Percentiles rank a stretch among this genome's conserved stretches.
Conservation (phyloP, 1,140 invertebrate species). For the Drosophila ohnishii region DNA sequence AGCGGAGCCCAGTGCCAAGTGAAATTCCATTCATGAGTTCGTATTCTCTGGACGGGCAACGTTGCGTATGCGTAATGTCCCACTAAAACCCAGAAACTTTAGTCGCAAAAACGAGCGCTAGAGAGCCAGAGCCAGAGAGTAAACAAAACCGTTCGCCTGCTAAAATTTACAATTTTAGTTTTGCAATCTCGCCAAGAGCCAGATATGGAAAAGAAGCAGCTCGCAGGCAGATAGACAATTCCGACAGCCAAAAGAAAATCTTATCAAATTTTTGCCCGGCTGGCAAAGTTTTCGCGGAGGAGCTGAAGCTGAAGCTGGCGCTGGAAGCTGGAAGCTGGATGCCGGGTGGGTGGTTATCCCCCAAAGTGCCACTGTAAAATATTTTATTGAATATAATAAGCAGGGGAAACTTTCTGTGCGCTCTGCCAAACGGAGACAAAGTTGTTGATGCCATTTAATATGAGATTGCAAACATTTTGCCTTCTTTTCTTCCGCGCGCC, state of each 20-base stretch:
- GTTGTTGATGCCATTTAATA: slow-evolving; percentile 77
- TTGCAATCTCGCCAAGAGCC: slow-evolving; percentile 44
- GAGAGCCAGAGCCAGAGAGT: slow-evolving; percentile 15
- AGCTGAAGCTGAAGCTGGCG: not conserved
- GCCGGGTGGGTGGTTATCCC: slow-evolving; percentile 22
- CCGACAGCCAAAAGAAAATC: slow-evolving; percentile 43
- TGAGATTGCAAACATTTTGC: slow-evolving; percentile 67
- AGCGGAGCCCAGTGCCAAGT: not conserved
- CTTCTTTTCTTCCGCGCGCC: slow-evolving; percentile 16
- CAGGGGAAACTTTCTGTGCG: slow-evolving; percentile 62
- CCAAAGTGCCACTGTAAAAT: slow-evolving; percentile 76
- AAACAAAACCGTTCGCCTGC: slow-evolving; percentile 48
- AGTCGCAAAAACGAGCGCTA: not conserved
- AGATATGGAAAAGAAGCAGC: slow-evolving; percentile 44
- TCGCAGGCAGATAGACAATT: slow-evolving; percentile 43
- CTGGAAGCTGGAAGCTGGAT: not conserved
- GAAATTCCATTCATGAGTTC: slow-evolving; percentile 24
- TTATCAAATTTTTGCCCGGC: slow-evolving; percentile 57
- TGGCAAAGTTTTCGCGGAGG: slow-evolving; percentile 46
- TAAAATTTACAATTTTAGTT: slow-evolving; percentile 58
- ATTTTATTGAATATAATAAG: slow-evolving; percentile 81
- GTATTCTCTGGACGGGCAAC: slow-evolving; percentile 9
- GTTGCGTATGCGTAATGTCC: slow-evolving; percentile 48
- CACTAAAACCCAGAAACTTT: slow-evolving; percentile 27
- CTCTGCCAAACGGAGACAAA: slow-evolving; percentile 68